Conservation (phyloP, 2,797 vertebrate genomes). For the Melanotaenia parkinsoni region DNA sequence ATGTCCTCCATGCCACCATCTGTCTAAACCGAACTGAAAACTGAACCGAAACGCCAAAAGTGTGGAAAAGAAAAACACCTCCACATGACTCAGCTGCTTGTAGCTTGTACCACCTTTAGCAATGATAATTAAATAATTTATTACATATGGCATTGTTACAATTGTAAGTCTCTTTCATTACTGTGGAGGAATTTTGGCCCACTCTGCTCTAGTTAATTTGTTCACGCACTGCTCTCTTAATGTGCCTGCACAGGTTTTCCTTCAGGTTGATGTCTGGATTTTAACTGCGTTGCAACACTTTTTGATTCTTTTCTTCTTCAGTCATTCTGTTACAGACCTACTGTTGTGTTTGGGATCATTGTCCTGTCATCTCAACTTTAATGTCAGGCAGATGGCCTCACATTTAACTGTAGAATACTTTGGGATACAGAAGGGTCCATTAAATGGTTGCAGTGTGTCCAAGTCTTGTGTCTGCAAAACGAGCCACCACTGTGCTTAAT, state of each 20-base stretch:
- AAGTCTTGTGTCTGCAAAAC: neutral
- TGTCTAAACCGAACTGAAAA: neutral
- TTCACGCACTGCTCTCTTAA: neutral
- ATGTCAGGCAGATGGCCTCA: neutral
- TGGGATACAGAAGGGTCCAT: neutral
- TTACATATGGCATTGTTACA: neutral
- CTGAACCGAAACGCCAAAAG: neutral
- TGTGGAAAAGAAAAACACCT: neutral
- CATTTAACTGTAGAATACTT: neutral
- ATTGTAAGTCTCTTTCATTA: neutral
- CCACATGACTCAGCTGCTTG: neutral
- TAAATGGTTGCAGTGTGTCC: neutral
- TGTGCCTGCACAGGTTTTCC: neutral
- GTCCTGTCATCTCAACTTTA: neutral
- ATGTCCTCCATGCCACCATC: neutral
- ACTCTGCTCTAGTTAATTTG: neutral
- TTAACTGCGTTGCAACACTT: neutral
- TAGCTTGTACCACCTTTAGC: neutral
- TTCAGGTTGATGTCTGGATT: neutral
- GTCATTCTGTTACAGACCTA: neutral
- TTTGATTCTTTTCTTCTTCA: neutral
- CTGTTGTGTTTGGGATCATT: neutral
- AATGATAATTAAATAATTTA: neutral
- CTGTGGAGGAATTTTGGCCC: neutral
- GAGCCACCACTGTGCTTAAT: neutral